Evolutionary conservation across 1,140 invertebrate genomes (phyloP), one percentile per base, ranked within the genome.

Genomic region (Drosophila parvula): DNA sequence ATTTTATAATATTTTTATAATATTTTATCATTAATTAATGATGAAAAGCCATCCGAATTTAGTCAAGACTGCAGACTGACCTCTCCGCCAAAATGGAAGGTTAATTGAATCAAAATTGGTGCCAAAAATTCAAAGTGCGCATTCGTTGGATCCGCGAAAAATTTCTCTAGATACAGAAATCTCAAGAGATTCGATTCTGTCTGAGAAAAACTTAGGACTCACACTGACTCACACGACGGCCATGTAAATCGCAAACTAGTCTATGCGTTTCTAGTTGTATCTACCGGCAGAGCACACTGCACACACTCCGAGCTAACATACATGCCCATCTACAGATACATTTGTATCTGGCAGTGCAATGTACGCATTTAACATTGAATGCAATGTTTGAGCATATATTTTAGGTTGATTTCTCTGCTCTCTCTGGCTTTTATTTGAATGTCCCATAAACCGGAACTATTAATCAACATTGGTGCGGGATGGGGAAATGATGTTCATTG

Each of bases 301-400:
- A 5, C 14, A 43, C 57, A 14, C 53, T 41, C 16, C 8, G 38
- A 56, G 48, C 57, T 68, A 47, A 47, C 57, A 53, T 44, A 34
- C 55, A 45, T 40, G 47, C 34, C 48, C 65, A 41, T 56, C 38
- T 32, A 74, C 47, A 81, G 62, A 78, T 68, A 60, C 74, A 59
- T 88, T 76, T 83, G 51, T 64, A 74, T 69, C 74, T 82, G 43
- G 34, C 58, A 61, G 84, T 83, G 82, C 83, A 88, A 69, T 79
- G 82, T 41, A 74, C 82, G 83, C 70, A 64, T 51, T 79, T 62
- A 88, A 69, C 75, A 82, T 82, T 86, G 82, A 88, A 79, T 67
- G 74, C 58, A 65, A 60, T 80, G 78, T 44, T 74, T 47, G 32
- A 75, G 73, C 74, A 85, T 81, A 64, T 50, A 28, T 81, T 70